Percentiles rank a stretch among this genome's conserved stretches.
Conservation (phyloP, 2,888 invertebrate genomes). For the Conops quadrifasciatus region DNA sequence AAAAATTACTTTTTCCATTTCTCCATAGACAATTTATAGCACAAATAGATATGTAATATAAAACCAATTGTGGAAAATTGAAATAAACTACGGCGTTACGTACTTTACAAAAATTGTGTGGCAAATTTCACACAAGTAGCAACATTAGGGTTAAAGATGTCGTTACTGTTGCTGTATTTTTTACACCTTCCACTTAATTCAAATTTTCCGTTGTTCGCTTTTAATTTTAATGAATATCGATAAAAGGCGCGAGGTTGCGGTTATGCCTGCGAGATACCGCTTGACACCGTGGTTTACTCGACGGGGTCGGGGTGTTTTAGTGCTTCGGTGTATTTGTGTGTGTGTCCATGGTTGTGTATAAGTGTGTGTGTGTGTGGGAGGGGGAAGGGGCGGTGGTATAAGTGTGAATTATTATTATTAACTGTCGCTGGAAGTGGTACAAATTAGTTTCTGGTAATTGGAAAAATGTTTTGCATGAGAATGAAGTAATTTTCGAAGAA, state of each 20-base stretch:
- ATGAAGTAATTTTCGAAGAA: slow-evolving; percentile 31
- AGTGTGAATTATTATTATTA: slow-evolving; percentile 31
- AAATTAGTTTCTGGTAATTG: slow-evolving; percentile 33
- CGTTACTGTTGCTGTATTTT: slow-evolving; percentile 1
- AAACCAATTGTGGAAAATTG: too few relatives aligned
- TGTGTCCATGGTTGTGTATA: not conserved
- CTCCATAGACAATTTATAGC: too few relatives aligned
- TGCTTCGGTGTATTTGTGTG: not conserved
- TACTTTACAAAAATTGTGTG: too few relatives aligned
- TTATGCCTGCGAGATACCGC: too few relatives aligned
- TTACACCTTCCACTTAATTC: slow-evolving; percentile 26
- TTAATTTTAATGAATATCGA: slow-evolving; percentile 22
- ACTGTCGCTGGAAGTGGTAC: slow-evolving; percentile 29
- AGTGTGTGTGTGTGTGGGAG: slow-evolving; percentile 18
- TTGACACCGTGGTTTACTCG: too few relatives aligned
- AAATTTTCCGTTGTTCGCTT: slow-evolving; percentile 24
- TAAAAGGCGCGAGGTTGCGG: slow-evolving; percentile 8
- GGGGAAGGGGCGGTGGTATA: not conserved
- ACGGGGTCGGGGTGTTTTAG: not conserved
- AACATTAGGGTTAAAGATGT: too few relatives aligned
- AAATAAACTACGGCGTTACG: too few relatives aligned
- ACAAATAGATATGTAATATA: too few relatives aligned
- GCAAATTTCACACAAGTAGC: too few relatives aligned
- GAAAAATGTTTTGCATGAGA: slow-evolving; percentile 34
- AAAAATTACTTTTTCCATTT: too few relatives aligned